phyloP scores from a whole-genome alignment of 2,888 invertebrate genomes.

The Papilio elwesi region DNA sequence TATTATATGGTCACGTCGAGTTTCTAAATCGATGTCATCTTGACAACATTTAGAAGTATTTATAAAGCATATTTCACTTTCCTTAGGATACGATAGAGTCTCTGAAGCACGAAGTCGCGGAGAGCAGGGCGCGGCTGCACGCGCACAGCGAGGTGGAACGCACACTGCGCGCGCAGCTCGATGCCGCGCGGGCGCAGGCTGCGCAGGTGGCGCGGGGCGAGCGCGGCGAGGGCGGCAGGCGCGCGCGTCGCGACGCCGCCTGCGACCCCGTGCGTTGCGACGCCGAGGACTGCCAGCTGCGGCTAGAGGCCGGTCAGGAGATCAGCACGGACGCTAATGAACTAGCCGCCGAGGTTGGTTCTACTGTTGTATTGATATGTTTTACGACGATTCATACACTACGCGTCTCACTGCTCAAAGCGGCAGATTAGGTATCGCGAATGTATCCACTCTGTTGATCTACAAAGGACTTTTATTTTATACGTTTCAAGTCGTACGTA shows the following conservation, averaged over 20 bases:
- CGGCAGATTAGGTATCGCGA: no score
- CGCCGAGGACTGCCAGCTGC: constrained; percentile 68
- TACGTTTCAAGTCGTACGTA: no score
- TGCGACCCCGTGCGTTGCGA: constrained; percentile 77
- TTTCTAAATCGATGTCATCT: no score
- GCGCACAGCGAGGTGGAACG: constrained; percentile 79
- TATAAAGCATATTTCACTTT: not conserved
- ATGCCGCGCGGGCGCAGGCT: constrained; percentile 72
- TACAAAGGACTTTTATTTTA: no score
- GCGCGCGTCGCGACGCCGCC: constrained; percentile 68
- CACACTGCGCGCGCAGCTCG: constrained; percentile 75
- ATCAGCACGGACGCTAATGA: constrained; percentile 77
- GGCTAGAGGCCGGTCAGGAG: constrained; percentile 70
- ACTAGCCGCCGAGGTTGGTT: constrained; percentile 74
- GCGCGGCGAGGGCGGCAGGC: constrained; percentile 32
- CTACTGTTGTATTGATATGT: not conserved
- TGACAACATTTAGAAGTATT: no score
- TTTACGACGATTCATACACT: not conserved
- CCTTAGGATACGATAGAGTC: constrained; percentile 75
- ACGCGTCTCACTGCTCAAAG: not conserved
- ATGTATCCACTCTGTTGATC: no score
- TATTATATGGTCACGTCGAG: no score
- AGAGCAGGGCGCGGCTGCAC: constrained; percentile 74
- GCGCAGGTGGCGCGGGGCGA: constrained; percentile 51
- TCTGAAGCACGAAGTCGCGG: constrained; percentile 77